Percentiles rank a stretch among this genome's conserved stretches.
Conservation (phyloP, 2,888 invertebrate genomes). For the Tigriopus californicus region DNA sequence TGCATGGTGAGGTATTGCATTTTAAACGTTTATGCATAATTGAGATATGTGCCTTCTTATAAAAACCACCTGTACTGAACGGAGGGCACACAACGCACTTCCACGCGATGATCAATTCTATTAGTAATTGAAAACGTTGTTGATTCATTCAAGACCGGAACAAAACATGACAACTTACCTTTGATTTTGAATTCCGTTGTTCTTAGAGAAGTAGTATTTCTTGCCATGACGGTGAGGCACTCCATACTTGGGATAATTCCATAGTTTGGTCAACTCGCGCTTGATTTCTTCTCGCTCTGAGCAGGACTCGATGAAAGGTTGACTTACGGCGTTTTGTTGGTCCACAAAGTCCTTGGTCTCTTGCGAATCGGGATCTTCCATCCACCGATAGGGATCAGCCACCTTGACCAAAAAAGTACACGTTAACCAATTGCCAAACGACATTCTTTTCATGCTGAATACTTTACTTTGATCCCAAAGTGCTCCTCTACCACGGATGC, state of each 20-base stretch:
- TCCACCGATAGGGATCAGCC: conserved; percentile 78
- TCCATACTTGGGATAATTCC: conserved; percentile 92
- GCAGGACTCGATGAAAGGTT: conserved; percentile 60
- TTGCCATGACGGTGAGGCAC: conserved; percentile 63
- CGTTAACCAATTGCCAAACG: too few species aligned
- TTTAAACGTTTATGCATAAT: too few species aligned
- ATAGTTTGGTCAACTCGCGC: conserved; percentile 61
- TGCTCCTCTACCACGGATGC: conserved; percentile 56
- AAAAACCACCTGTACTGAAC: too few species aligned
- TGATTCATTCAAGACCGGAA: too few species aligned
- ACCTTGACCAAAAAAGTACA: conserved; percentile 37
- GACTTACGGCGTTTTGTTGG: conserved; percentile 68
- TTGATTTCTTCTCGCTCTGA: conserved; percentile 50
- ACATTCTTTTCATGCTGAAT: background rate
- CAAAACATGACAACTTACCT: conserved; percentile 38
- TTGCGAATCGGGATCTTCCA: conserved; percentile 82
- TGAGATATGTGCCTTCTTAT: too few species aligned
- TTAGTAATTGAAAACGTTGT: too few species aligned
- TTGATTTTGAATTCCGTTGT: conserved; percentile 91
- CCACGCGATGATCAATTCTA: too few species aligned
- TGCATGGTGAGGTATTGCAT: too few species aligned
- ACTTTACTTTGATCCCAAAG: conserved; percentile 56
- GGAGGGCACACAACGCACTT: too few species aligned
- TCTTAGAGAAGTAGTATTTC: conserved; percentile 75
- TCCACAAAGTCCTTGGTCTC: conserved; percentile 81